Evolutionary conservation across 2,888 invertebrate genomes (phyloP).

Genomic region (Tenthredo amoena): DNA sequence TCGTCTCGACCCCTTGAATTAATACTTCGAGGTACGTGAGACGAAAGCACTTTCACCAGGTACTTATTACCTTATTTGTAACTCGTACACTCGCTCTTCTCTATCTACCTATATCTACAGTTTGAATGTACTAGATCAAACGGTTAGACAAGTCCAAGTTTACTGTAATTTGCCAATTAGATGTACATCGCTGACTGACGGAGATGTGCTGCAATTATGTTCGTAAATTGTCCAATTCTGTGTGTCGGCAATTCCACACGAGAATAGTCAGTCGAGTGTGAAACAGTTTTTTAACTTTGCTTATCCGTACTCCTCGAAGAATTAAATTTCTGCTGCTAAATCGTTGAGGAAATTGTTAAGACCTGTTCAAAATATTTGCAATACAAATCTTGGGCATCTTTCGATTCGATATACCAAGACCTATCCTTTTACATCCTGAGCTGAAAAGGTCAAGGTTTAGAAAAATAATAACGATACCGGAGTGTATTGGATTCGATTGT

Average conservation of each 20-base stretch:
- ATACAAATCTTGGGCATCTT: not conserved
- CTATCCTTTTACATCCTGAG: not conserved
- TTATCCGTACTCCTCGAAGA: not conserved
- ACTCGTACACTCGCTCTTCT: not conserved
- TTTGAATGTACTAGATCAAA: not conserved
- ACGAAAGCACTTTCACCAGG: not conserved
- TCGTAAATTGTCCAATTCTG: constrained; percentile 2
- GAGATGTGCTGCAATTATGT: not conserved
- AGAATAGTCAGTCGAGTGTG: not conserved
- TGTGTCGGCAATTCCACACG: not conserved
- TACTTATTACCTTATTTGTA: not conserved
- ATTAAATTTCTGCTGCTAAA: not conserved
- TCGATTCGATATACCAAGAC: no score
- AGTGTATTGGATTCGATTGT: no score
- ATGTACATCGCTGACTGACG: not conserved
- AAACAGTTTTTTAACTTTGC: not conserved
- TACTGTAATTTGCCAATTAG: constrained; percentile 23
- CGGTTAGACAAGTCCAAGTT: constrained; percentile 19
- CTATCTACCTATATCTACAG: not conserved
- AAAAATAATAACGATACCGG: not conserved
- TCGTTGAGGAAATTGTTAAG: not conserved
- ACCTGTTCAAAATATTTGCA: not conserved
- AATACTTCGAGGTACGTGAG: not conserved
- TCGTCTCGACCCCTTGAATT: not conserved
- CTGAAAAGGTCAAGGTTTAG: not conserved